These are phyloP conservation scores for Anthonomus grandis DNA, from an alignment of 1,140 invertebrate species.

Conservation along the genomic window DNA sequence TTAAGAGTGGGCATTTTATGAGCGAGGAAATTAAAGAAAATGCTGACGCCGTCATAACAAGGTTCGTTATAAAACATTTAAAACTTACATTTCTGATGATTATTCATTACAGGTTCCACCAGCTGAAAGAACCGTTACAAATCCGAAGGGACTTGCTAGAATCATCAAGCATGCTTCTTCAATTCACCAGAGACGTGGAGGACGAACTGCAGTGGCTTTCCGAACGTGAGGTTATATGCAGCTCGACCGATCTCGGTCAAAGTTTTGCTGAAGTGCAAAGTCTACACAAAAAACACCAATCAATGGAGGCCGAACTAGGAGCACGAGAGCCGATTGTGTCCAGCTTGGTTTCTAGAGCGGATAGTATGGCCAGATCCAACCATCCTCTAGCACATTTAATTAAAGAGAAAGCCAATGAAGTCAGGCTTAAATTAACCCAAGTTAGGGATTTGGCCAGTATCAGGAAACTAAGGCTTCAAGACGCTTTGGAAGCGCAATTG, in stretches of 20 bases:
- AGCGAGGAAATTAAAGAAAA: constrained; percentile 76
- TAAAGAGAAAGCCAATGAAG: constrained; percentile 60
- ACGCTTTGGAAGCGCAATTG: constrained; percentile 83
- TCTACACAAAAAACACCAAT: constrained; percentile 93
- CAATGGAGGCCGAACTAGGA: constrained; percentile 77
- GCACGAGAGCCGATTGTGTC: constrained; percentile 78
- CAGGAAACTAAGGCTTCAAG: constrained; percentile 66
- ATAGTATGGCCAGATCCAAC: constrained; percentile 75
- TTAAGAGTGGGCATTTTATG: constrained; percentile 77
- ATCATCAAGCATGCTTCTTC: constrained; percentile 79
- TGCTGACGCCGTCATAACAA: constrained; percentile 64
- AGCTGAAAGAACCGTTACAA: constrained; percentile 71
- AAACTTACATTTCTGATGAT: too few species aligned
- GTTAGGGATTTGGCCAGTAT: constrained; percentile 70
- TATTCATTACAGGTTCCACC: constrained; percentile 70
- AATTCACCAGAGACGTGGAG: constrained; percentile 81
- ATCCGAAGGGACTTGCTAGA: constrained; percentile 86
- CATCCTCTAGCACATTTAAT: constrained; percentile 78
- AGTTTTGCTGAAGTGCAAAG: constrained; percentile 90
- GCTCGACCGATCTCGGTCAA: constrained; percentile 68
- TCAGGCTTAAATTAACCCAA: constrained; percentile 62
- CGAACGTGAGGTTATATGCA: constrained; percentile 82
- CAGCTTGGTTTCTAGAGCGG: constrained; percentile 66
- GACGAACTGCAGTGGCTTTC: constrained; percentile 81
- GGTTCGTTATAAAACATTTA: constrained; percentile 80